Evolutionary conservation across 2,113 vertebrate genomes (phyloP).

Genomic region (Puntigrus tetrazona): DNA sequence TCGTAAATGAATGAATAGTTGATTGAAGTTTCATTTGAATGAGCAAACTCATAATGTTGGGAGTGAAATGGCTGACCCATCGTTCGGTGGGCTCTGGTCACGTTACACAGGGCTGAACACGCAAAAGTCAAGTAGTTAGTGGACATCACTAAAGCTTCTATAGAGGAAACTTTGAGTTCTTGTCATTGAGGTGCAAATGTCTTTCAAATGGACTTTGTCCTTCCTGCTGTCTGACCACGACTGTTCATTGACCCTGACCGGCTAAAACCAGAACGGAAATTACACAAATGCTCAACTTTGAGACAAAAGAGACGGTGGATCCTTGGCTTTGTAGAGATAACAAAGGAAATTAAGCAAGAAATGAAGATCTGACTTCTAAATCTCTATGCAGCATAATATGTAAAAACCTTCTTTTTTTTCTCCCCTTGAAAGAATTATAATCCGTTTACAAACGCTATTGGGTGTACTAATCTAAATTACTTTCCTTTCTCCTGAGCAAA

Average conservation of each 20-base stretch:
- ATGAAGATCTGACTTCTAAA: background rate
- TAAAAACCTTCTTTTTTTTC: background rate
- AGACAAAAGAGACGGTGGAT: constrained; percentile 22
- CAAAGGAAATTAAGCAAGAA: constrained; percentile 30
- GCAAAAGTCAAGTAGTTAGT: constrained; percentile 44
- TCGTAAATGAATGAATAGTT: background rate
- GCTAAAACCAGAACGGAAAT: constrained; percentile 26
- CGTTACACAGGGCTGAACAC: background rate
- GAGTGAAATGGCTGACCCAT: constrained; percentile 53
- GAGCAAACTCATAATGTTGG: background rate
- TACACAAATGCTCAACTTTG: constrained; percentile 14
- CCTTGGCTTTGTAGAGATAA: constrained; percentile 11
- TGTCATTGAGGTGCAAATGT: constrained; percentile 56
- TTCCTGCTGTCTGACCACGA: constrained; percentile 59
- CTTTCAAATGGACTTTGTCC: constrained; percentile 48
- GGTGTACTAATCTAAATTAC: constrained; percentile 31
- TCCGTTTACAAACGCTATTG: background rate
- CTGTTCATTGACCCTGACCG: constrained; percentile 18
- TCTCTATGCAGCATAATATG: constrained; percentile 5
- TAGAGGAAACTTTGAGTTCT: constrained; percentile 46
- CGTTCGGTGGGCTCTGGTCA: constrained; percentile 49
- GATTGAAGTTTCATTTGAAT: constrained; percentile 26
- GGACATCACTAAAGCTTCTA: constrained; percentile 51
- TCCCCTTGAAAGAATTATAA: background rate
- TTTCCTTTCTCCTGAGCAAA: constrained; percentile 21